Evolutionary conservation across 2,888 invertebrate genomes (phyloP), one percentile per base, ranked within the genome.

Genomic region (Sarcophaga rosellei): DNA sequence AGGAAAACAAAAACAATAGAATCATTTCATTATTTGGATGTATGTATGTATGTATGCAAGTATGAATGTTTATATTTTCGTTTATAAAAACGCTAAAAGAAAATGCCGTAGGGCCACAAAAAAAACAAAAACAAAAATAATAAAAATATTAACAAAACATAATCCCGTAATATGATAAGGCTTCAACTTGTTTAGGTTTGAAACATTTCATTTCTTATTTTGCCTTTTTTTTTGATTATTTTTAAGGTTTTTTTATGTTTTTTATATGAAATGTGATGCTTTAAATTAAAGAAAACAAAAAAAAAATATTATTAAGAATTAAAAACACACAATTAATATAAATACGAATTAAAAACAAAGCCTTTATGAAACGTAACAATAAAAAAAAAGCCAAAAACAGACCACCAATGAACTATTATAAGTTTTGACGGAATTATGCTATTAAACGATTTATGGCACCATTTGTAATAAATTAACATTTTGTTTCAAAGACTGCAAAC

Each of bases 151-250:
- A 80, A 76, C 78, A 84, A 86, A 86, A 86, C 83, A 81, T 84
- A 83, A 86, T 86, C 75, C 81, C 81, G 86, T 86, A 86, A 86
- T 81, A 78, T 84, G 86, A 86, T 84, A 81, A 86, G 66, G 79
- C 81, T 75, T 84, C 84, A 86, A 86, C 84, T 86, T 81, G 84
- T 84, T 86, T 86, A 81, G 81, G 70, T 72, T 72, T 81, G 65
- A 75, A 74, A 78, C 0, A 59, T 47, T 59, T 66, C 35, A 35
- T 35, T 76, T 66, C 20, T 21, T 3, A 59, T 25, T 17, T 53
- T 4, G 1, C 15, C 4, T 53, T 57, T 57, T 45, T 72, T 17
- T 69, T 11, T 23, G 12, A 62, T 35, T 73, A 66, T 47, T 15
- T 53, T 53, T 53, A 15, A 17, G 12, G 12, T 53, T 53, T 53